Evolutionary conservation across 2,888 invertebrate genomes (phyloP), one percentile per base, ranked within the genome.

Genomic region (Phyto melanocephala): DNA sequence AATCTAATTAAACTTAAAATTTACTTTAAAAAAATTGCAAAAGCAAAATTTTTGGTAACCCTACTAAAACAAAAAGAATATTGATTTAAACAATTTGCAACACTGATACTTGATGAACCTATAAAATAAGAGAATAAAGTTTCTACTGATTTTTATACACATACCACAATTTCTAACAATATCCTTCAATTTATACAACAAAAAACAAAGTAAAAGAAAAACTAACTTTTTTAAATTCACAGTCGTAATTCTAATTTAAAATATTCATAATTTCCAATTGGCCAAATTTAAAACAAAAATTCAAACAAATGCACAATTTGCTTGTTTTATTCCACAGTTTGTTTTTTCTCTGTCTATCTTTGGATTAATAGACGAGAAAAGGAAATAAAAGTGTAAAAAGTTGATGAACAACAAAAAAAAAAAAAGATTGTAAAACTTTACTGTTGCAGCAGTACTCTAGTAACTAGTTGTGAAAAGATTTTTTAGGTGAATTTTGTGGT

Each of bases 401-500:
- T 4, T 37, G 20, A 40, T 28, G n/a, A 47, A 79, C 13, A 58
- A 2, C 6, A 60, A 35, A 2, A 4, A 17, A 56, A 28, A 54
- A 42, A 22, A 15, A 13, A 5, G 54, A 45, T 54, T 52, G 13
- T 17, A 7, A 67, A 60, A 54, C 67, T 60, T 35, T 22, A n/a
- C 20, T 10, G 35, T 17, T 50, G 3, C 13, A 35, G 2, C 20
- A 35, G 2, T 8, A n/a, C n/a, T n/a, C n/a, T n/a, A n/a, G n/a
- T n/a, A n/a, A n/a, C n/a, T 58, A 60, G 50, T 22, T 37, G 33
- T 47, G 8, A 17, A 35, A 47, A 22, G 17, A 20, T 50, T 54
- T 68, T 60, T 74, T 47, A 47, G 42, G 45, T 60, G 42, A 58
- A 45, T 75, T 71, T 75, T 65, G 58, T 71, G 75, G 80, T 76